These are phyloP conservation scores for Dasyurus viverrinus DNA, from an alignment of 2,113 vertebrate genomes.

Conservation along the genomic window DNA sequence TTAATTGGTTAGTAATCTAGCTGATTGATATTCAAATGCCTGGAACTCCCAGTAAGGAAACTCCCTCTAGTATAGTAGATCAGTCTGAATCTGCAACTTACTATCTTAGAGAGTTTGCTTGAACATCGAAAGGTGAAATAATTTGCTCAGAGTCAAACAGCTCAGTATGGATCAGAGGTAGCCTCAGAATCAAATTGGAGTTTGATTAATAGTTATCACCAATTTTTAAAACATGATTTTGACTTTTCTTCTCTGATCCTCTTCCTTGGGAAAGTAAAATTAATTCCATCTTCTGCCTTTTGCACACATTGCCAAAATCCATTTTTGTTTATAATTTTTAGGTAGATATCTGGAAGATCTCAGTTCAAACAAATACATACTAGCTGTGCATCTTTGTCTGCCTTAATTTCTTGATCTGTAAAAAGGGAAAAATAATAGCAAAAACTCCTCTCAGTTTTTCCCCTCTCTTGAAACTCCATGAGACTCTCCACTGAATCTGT, in stretches of 20 bases:
- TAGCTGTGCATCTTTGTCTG: neutral
- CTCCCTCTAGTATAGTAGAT: neutral
- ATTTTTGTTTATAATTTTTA: neutral
- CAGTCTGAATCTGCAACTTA: neutral
- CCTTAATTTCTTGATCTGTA: neutral
- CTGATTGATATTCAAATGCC: neutral
- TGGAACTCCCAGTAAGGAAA: neutral
- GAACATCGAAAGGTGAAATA: neutral
- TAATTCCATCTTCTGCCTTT: neutral
- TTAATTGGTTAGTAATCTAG: too few relatives aligned
- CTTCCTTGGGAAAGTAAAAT: neutral
- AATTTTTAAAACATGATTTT: neutral
- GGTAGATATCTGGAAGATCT: neutral
- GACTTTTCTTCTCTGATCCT: neutral
- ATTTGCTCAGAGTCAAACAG: neutral
- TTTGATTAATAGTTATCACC: neutral
- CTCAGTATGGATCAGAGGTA: neutral
- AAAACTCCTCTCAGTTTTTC: neutral
- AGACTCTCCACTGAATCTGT: neutral
- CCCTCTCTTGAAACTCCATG: neutral
- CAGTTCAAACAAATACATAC: neutral
- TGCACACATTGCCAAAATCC: neutral
- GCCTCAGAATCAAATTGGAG: neutral
- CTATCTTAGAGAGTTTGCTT: too few relatives aligned
- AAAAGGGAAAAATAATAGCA: neutral